A percentile compares a stretch with the other conserved stretches of the same genome.
These are phyloP conservation scores for Pachymerium ferrugineum DNA, from an alignment of 2,888 invertebrate species.

Conservation along the genomic window DNA sequence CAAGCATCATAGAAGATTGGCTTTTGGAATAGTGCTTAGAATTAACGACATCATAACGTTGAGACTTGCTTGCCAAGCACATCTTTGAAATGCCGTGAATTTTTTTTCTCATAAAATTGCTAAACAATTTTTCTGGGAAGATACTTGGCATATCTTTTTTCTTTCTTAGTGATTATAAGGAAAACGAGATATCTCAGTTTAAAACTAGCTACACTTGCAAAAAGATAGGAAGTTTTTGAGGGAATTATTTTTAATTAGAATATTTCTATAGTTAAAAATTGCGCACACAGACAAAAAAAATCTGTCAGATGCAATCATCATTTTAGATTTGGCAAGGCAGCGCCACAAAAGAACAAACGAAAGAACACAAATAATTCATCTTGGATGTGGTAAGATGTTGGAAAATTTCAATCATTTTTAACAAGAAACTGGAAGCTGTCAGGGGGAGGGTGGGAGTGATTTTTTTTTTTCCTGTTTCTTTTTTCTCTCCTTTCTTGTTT, in stretches of 20 bases:
- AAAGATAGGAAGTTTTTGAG: background rate
- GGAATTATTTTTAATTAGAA: background rate
- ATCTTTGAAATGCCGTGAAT: conserved; percentile 8
- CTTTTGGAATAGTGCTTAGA: conserved; percentile 19
- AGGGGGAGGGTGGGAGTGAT: background rate
- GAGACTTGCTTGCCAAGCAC: conserved; percentile 19
- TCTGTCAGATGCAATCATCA: background rate
- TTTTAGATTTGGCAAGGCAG: background rate
- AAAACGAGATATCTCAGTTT: background rate
- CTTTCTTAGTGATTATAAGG: conserved; percentile 11
- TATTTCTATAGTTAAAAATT: background rate
- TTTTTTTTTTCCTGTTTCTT: background rate
- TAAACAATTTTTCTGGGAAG: conserved; percentile 8
- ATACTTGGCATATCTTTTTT: background rate
- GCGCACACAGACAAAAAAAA: background rate
- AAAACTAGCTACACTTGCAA: background rate
- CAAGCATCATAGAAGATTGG: conserved; percentile 15
- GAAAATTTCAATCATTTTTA: background rate
- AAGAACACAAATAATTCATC: conserved; percentile 3
- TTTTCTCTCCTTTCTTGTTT: no score
- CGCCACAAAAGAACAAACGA: background rate
- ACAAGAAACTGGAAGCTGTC: background rate
- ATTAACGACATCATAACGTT: conserved; percentile 23
- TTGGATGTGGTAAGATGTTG: no score
- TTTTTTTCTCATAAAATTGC: conserved; percentile 17